Base-by-base conservation (phyloP, 2,797 vertebrate genomes). In the Melanotaenia pygmaea region DNA sequence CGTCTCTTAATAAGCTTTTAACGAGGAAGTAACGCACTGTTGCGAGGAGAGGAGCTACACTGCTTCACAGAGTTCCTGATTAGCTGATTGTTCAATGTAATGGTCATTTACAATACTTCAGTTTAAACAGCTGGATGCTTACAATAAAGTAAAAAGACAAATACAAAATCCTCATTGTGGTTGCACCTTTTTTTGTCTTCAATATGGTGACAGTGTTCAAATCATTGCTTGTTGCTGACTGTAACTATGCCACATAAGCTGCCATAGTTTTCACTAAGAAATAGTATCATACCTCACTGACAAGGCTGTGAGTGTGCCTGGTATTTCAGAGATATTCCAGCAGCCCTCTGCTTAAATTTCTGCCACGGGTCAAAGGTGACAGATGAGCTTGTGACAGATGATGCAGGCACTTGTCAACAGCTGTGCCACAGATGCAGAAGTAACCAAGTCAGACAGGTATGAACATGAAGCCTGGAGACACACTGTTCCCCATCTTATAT, bases 291-390 rank as follows among this genome's bases (percentile, higher is more conserved):
- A 45, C 13, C 47, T 65, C 50, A 20, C 5, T 51, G 59, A 59
- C 60, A 82, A 38, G n/a, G 30, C 24, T 69, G 62, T 61, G 37
- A n/a, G 14, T 16, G 67, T 35, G 67, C 45, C 30, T 59, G 62
- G 32, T 64, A 76, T 77, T 67, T 64, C 35, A 67, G 54, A 50
- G 62, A 67, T 22, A 71, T 66, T 64, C 62, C 60, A 40, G 32
- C 64, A 38, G 20, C 24, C 56, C 18, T 24, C 47, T 47, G 16
- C 59, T 61, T 67, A 51, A 30, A 77, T 76, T 80, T 74, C 77
- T 43, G 32, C 60, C 58, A 59, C 45, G 58, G 79, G 85, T 90
- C 81, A 89, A 79, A 87, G 81, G 81, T 88, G 73, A 82, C 70
- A 56, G 76, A 76, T 70, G 73, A 80, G 67, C 68, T 74, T 70